phyloP scores from a whole-genome alignment of 2,888 invertebrate genomes.

The Euplagia quadripunctaria region DNA sequence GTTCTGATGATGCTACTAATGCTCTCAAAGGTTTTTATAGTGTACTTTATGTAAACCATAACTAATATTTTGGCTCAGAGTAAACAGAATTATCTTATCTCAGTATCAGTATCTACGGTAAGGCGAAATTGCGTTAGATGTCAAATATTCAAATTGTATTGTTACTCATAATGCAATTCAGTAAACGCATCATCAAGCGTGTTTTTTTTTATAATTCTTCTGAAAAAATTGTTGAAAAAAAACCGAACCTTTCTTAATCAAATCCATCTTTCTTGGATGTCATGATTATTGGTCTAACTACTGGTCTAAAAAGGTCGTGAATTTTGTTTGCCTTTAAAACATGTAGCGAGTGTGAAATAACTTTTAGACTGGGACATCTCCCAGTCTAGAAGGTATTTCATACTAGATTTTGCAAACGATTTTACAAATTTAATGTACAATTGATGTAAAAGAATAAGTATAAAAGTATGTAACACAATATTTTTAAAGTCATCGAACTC shows the following conservation, averaged over 20 bases:
- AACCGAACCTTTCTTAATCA: neutral
- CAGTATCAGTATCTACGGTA: conserved; percentile 12
- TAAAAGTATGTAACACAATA: neutral
- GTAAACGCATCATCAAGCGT: conserved; percentile 8
- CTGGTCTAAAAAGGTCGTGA: too few species aligned
- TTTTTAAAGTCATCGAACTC: neutral
- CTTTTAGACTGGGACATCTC: too few species aligned
- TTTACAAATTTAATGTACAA: neutral
- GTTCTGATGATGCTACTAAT: conserved; percentile 40
- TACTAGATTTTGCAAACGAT: too few species aligned
- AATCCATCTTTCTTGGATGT: neutral
- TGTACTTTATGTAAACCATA: conserved; percentile 54
- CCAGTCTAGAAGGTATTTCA: too few species aligned
- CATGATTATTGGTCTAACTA: neutral
- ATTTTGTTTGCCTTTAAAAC: too few species aligned
- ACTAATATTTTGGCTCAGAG: conserved; percentile 46
- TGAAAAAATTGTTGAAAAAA: neutral
- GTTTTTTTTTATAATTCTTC: neutral
- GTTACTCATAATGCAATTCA: conserved; percentile 33
- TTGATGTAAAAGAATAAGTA: neutral
- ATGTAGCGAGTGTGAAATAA: too few species aligned
- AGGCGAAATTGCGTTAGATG: conserved; percentile 41
- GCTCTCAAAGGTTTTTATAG: conserved; percentile 70
- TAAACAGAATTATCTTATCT: conserved; percentile 69
- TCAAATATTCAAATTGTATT: conserved; percentile 30